Evolutionary conservation across 2,888 invertebrate genomes (phyloP), one percentile per base, ranked within the genome.

Genomic region (Lasiommata megera): DNA sequence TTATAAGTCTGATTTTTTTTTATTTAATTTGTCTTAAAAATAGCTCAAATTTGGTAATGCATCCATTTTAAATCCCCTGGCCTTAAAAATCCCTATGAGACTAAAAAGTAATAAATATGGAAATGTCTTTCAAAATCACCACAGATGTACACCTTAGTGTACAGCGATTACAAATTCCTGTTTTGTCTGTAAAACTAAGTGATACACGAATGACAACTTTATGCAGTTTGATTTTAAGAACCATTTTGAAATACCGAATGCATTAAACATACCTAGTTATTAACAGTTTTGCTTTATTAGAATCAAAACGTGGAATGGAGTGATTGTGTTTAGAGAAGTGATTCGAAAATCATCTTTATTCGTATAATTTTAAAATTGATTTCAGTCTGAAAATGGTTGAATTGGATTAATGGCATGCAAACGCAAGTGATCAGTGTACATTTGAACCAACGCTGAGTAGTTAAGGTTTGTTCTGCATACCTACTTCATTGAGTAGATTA

Each of bases 351-450:
- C 14, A 46, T 16, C 46, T 46, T 29, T 31, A 46, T 29, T 9
- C 6, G 5, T 11, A 16, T 16, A 1, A 6, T 0, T 0, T 9
- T 31, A 46, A 31, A 11, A 31, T 46, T 46, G 11, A n/a, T 9
- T 3, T 46, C 16, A 2, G 9, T 17, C 12, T 34, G 12, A 9
- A 18, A 38, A n/a, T 37, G 17, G 16, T 29, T 37, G 2, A 38
- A 54, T 6, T 38, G 38, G 54, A 54, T 46, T 38, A 46, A 54
- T 54, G 37, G 28, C 2, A 44, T 34, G 46, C 16, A n/a, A 38
- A 29, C 9, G 38, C 38, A 46, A 46, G 46, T 46, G 29, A 29
- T 31, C 14, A 44, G 28, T 44, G 14, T 5, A 14, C 46, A 16
- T 46, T 46, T 46, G 46, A 46, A 46, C 16, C 9, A 5, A 14